Conservation (phyloP, 2,888 invertebrate genomes). For the Mythimna vitellina region DNA sequence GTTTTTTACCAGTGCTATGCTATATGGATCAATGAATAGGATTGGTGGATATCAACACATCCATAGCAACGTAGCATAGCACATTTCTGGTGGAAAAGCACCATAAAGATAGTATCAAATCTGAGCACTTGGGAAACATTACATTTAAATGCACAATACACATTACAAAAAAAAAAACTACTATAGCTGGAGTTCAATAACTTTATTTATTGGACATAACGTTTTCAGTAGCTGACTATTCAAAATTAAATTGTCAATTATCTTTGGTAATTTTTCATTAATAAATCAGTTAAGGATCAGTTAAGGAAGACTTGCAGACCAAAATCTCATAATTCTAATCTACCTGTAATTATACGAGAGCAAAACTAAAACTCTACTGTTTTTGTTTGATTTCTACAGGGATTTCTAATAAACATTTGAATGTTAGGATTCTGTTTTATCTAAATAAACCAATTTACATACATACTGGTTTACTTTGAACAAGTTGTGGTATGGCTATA, state of each 20-base stretch:
- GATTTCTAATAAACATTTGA: constrained; percentile 14
- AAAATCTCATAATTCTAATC: constrained; percentile 39
- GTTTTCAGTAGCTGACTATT: constrained; percentile 61
- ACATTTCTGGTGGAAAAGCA: not conserved
- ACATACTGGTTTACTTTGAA: constrained; percentile 11
- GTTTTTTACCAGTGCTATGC: too few relatives aligned
- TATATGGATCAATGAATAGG: too few relatives aligned
- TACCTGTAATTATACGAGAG: constrained; percentile 23
- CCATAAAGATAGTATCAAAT: not conserved
- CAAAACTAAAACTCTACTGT: constrained; percentile 41
- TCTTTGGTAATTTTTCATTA: constrained; percentile 62
- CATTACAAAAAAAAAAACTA: constrained; percentile 8
- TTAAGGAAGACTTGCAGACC: constrained; percentile 62
- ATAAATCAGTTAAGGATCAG: constrained; percentile 49
- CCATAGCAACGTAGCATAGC: too few relatives aligned
- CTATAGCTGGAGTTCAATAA: constrained; percentile 64
- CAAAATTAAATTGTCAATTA: constrained; percentile 46
- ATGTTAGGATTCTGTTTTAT: constrained; percentile 12
- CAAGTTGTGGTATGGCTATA: constrained; percentile 29
- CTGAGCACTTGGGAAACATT: not conserved
- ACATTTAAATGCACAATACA: not conserved
- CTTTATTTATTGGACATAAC: constrained; percentile 60
- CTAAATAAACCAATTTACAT: not conserved
- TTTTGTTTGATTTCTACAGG: not conserved
- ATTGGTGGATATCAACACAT: too few relatives aligned